Percentiles rank a stretch among this genome's conserved stretches.
Conservation (phyloP, 2,888 invertebrate species). For the Romanomermis culicivorax region DNA sequence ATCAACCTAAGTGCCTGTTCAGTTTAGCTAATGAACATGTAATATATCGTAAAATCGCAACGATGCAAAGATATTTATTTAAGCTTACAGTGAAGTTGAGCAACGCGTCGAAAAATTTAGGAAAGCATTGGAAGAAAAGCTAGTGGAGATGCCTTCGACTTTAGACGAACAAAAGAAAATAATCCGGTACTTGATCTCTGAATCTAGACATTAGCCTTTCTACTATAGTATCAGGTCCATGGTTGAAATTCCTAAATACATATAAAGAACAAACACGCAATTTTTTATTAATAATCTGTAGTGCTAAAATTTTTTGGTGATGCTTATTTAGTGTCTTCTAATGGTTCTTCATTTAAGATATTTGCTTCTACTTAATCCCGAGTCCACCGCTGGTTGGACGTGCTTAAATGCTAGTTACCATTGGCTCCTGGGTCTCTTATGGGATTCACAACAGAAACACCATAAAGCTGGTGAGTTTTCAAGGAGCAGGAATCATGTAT, state of each 20-base stretch:
- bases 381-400: constrained; percentile 85
- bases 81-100: constrained; percentile 71
- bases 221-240: too few relatives aligned
- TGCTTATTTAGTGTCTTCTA: too few relatives aligned
- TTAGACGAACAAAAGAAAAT: constrained; percentile 84
- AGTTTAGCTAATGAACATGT: too few relatives aligned
- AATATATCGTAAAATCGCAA: background rate
- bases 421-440: constrained; percentile 48
- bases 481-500: too few relatives aligned
- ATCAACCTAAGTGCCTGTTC: too few relatives aligned
- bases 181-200: constrained; percentile 57
- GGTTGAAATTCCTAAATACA: too few relatives aligned
- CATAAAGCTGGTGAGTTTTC: constrained; percentile 29
- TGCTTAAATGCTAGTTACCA: constrained; percentile 63
- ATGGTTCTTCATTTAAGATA: constrained; percentile 30
- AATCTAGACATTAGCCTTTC: too few relatives aligned
- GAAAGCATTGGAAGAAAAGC: constrained; percentile 53
- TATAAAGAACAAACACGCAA: too few relatives aligned
- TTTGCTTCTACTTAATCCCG: constrained; percentile 50
- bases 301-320: background rate
- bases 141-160: constrained; percentile 69
- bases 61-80: constrained; percentile 12
- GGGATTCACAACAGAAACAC: constrained; percentile 35
- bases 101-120: constrained; percentile 58
- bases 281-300: too few relatives aligned